phyloP scores from a whole-genome alignment of 2,888 invertebrate genomes.

The Dysmachus trigonus region DNA sequence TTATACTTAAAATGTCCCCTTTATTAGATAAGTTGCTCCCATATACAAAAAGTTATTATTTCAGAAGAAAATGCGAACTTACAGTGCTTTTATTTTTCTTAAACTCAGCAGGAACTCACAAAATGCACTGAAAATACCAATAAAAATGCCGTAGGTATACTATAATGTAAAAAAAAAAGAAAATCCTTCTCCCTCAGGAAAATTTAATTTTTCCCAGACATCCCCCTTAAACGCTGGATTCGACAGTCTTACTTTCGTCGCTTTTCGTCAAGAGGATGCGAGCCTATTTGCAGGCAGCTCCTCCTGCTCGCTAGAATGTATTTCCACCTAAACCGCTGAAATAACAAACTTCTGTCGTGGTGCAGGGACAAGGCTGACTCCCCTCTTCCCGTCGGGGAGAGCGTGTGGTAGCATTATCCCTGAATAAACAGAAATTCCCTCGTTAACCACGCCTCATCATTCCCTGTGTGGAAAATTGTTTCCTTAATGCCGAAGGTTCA shows the following conservation, averaged over 20 bases:
- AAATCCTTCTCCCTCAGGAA: not conserved
- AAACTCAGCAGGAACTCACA: not conserved
- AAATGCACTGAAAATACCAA: not conserved
- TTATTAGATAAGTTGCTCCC: not conserved
- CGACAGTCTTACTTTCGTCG: not conserved
- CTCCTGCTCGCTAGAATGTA: conserved; percentile 38
- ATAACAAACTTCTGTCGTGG: conserved; percentile 47
- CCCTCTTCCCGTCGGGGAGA: not conserved
- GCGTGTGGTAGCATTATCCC: conserved; percentile 32
- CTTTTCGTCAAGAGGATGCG: not conserved
- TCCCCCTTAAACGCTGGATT: not conserved
- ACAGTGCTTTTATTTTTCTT: no score
- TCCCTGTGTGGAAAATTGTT: conserved; percentile 6
- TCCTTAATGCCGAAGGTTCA: not conserved
- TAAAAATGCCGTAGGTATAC: not conserved
- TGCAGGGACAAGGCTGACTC: conserved; percentile 2
- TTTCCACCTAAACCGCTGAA: conserved; percentile 50
- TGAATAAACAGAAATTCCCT: conserved; percentile 20
- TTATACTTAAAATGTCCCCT: no score
- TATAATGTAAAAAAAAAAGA: not conserved
- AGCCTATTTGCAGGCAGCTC: conserved; percentile 29
- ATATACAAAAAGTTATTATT: not conserved
- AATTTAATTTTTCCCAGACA: not conserved
- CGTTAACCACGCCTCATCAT: conserved; percentile 18
- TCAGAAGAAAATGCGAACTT: not conserved